A percentile compares a stretch with the other conserved stretches of the same genome.
Conservation (phyloP, 2,113 vertebrate genomes). For the Oxyruncus cristatus region DNA sequence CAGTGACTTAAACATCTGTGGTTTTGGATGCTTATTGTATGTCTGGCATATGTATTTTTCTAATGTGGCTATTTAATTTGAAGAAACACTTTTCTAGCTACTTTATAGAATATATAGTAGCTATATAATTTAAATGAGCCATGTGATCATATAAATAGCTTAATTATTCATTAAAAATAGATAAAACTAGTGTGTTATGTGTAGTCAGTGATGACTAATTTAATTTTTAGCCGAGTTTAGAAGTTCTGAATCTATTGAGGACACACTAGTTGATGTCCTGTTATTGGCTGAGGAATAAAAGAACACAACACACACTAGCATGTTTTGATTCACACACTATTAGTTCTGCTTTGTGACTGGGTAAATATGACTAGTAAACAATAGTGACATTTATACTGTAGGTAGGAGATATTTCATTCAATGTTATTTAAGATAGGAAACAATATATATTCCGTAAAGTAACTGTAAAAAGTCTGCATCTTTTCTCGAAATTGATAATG, state of each 20-base stretch:
- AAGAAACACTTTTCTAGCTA: not conserved
- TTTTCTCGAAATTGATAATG: not conserved
- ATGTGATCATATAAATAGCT: not conserved
- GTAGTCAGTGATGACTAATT: not conserved
- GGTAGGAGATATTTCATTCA: not conserved
- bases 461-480: not conserved
- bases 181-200: not conserved
- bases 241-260: not conserved
- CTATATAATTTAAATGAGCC: not conserved
- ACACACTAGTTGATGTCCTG: not conserved
- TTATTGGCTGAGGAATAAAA: not conserved
- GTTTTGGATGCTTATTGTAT: not conserved
- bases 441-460: not conserved
- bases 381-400: not conserved
- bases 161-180: not conserved
- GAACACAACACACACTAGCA: not conserved
- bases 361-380: not conserved
- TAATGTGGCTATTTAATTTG: not conserved
- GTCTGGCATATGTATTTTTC: not conserved
- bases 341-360: not conserved
- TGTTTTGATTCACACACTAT: not conserved
- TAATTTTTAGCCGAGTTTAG: not conserved
- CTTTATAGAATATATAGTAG: not conserved
- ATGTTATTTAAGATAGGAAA: not conserved
- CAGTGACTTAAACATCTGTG: not conserved